Evolutionary conservation across 2,797 vertebrate species (phyloP), one percentile per base, ranked within the genome.

Genomic region (Miichthys miiuy): DNA sequence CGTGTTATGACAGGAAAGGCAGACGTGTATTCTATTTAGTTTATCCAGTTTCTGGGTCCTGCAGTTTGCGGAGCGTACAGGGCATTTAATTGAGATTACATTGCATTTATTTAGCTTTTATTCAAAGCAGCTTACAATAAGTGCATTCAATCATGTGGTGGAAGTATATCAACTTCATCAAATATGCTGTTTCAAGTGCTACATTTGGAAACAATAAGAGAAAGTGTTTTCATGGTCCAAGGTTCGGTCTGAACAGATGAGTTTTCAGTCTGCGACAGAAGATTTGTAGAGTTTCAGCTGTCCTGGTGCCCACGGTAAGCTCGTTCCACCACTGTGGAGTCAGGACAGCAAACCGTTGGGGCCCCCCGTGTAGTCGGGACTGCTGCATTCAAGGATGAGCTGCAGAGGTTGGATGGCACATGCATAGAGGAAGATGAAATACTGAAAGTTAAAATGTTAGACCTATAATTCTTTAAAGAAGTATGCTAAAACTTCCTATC

Each of bases 381-480:
- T 38, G 34, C 34, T 9, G 34, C 34, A 38, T 38, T 38, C 34
- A 38, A 38, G 34, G 34, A 38, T 38, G 21, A 25, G 41, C n/a
- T 25, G n/a, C n/a, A 62, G 41, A 38, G 13, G 6, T 3, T 10
- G 3, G 38, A 9, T 12, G 1, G 12, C 13, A 7, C 38, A 16
- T 16, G n/a, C 6, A 5, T 14, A 5, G 57, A 60, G 34, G 34
- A 41, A 41, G 61, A 81, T 75, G 27, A 73, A 66, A 56, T 52
- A 54, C 42, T 57, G 47, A 67, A 70, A 73, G 27, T 60, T 21
- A 18, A 79, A 80, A 67, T 48, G 41, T 51, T 25, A n/a, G 6
- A 61, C 23, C n/a, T 63, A 10, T 41, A 63, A 42, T 55, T 67
- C 46, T 52, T 57, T 3, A 61, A 2, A 23, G 12, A 27, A n/a